Evolutionary conservation across 2,888 invertebrate species (phyloP), one percentile per base, ranked within the genome.

Genomic region (Andrena flavipes): DNA sequence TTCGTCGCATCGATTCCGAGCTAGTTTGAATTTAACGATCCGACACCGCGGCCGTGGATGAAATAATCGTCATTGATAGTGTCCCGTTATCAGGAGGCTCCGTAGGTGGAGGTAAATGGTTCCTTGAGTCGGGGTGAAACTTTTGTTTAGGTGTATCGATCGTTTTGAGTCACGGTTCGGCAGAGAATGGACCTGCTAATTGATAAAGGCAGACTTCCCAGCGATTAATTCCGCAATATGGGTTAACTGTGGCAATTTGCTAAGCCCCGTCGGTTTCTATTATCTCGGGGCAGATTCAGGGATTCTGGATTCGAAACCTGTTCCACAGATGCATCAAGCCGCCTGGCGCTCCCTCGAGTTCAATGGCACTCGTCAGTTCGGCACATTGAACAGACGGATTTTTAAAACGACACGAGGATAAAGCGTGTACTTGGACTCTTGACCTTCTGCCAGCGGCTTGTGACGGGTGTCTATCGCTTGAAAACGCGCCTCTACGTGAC

Each of bases 281-380:
- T 84, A 88, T 82, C 77, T 69, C 67, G 70, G 56, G 80, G 80
- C 76, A 75, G 84, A 88, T 88, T 86, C 87, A 78, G 85, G 76
- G 77, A 84, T 89, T 82, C 79, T 84, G 89, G 80, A 86, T 85
- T 80, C 83, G 83, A 87, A 88, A 88, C 88, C 88, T 84, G 88
- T 88, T 88, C 80, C 80, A 79, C 79, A 54, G 77, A 72, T 76
- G 77, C 86, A 79, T 69, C 79, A 65, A 60, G 59, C 73, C 68
- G 29, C 67, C 67, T 48, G 59, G 54, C 76, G 71, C 64, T 69
- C 79, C 30, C 63, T 70, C 48, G 87, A 71, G 88, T 88, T 88
- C 88, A 88, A 88, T 85, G 88, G 82, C 88, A 88, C 85, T 80
- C 85, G 77, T 65, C 78, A 70, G 82, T 87, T 88, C 85, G 88